A percentile compares a stretch with the other conserved stretches of the same genome.
Conservation (phyloP, 2,113 vertebrate species). For the Eclectus roratus region DNA sequence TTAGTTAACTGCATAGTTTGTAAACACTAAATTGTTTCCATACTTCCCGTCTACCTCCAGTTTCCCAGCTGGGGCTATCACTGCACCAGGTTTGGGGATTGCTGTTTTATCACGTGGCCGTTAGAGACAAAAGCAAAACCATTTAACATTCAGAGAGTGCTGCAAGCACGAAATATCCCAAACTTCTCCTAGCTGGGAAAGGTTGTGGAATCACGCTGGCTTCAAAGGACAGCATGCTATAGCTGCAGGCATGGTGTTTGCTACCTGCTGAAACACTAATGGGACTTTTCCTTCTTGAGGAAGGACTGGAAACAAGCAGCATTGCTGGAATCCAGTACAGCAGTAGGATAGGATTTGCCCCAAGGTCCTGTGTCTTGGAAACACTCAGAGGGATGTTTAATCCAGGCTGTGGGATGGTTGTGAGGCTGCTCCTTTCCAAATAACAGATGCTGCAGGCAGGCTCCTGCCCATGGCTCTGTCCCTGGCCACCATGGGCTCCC, state of each 20-base stretch:
- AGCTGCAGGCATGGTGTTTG: not conserved
- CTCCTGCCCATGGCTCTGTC: not conserved
- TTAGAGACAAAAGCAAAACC: not conserved
- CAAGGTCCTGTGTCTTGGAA: not conserved
- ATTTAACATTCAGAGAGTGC: not conserved
- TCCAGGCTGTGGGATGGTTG: not conserved
- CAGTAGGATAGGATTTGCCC: not conserved
- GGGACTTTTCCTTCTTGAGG: not conserved
- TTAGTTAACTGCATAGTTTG: not conserved
- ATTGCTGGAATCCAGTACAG: not conserved
- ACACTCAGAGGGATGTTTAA: not conserved
- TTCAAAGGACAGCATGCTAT: not conserved
- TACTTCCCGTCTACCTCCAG: not conserved
- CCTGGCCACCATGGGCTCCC: not conserved
- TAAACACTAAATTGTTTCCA: not conserved
- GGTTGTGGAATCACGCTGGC: not conserved
- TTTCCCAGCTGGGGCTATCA: not conserved
- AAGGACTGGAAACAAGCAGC: not conserved
- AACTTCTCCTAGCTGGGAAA: rapidly evolving
- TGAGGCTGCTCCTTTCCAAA: not conserved
- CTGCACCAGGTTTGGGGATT: not conserved
- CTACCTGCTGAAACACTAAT: not conserved
- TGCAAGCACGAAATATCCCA: not conserved
- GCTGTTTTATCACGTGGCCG: not conserved
- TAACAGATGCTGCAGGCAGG: not conserved